phyloP scores from a whole-genome alignment of 2,888 invertebrate genomes.

The Mimas tiliae region DNA sequence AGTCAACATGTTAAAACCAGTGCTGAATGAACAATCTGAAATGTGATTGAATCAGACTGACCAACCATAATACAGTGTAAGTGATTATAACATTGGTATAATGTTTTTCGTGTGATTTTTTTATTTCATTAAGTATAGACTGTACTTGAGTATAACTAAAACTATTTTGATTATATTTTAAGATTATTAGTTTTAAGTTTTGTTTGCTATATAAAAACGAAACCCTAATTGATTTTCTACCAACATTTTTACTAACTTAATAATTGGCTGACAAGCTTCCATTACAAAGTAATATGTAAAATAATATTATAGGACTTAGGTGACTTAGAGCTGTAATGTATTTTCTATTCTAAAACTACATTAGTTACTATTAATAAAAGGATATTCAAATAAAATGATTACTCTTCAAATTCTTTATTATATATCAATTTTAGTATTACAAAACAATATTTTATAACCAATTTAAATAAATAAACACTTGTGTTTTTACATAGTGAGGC shows the following conservation, averaged over 20 bases:
- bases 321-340: background rate
- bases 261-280: slow-evolving; percentile 3
- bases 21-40: background rate
- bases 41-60: background rate
- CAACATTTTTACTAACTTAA: background rate
- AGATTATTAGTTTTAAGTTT: slow-evolving; percentile 25
- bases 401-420: slow-evolving; percentile 29
- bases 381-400: slow-evolving; percentile 35
- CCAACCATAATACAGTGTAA: slow-evolving; percentile 8
- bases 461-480: slow-evolving; percentile 30
- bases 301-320: background rate
- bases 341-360: slow-evolving; percentile 33
- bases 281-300: background rate
- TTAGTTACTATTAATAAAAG: slow-evolving; percentile 39
- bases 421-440: slow-evolving; percentile 17
- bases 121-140: background rate
- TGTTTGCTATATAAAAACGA: background rate
- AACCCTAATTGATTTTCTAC: background rate
- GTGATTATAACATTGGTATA: background rate
- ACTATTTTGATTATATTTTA: slow-evolving; percentile 7
- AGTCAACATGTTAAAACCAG: background rate
- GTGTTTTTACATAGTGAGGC: no score
- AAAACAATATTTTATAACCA: slow-evolving; percentile 38
- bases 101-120: slow-evolving; percentile 9
- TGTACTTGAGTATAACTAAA: slow-evolving; percentile 12